Evolutionary conservation across 2,797 vertebrate species (phyloP).

Genomic region (Gymnothorax javanicus): DNA sequence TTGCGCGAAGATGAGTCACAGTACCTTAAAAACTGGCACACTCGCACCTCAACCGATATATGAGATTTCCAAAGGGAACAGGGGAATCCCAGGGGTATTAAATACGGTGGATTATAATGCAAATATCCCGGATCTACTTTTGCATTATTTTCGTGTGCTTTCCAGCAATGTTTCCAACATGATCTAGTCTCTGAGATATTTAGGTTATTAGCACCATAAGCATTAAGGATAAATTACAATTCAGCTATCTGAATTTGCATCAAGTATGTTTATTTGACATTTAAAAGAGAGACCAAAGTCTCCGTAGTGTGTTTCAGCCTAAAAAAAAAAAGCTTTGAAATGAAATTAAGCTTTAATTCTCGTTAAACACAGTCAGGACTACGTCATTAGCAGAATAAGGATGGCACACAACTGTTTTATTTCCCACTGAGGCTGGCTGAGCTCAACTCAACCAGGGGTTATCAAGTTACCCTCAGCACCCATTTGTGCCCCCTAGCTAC

Average conservation of each 20-base stretch:
- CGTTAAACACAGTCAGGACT: neutral
- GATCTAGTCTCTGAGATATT: neutral
- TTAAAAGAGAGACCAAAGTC: neutral
- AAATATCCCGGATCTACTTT: neutral
- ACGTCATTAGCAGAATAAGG: neutral
- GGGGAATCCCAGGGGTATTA: too few species aligned
- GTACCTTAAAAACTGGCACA: neutral
- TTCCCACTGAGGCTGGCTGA: neutral
- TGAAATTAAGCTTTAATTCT: too few species aligned
- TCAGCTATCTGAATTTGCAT: neutral
- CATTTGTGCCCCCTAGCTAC: neutral
- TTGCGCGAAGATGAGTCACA: conserved; percentile 62
- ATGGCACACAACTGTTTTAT: neutral
- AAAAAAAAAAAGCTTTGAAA: neutral
- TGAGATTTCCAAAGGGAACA: neutral
- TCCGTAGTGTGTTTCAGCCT: neutral
- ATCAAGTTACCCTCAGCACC: neutral
- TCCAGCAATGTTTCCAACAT: neutral
- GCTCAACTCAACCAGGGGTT: neutral
- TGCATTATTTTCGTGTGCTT: neutral
- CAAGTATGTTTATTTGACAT: neutral
- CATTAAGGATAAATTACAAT: neutral
- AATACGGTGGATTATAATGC: neutral
- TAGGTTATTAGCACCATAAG: neutral
- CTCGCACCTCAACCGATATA: neutral